Conservation (phyloP, 2,797 vertebrate species). For the Danio choprae region DNA sequence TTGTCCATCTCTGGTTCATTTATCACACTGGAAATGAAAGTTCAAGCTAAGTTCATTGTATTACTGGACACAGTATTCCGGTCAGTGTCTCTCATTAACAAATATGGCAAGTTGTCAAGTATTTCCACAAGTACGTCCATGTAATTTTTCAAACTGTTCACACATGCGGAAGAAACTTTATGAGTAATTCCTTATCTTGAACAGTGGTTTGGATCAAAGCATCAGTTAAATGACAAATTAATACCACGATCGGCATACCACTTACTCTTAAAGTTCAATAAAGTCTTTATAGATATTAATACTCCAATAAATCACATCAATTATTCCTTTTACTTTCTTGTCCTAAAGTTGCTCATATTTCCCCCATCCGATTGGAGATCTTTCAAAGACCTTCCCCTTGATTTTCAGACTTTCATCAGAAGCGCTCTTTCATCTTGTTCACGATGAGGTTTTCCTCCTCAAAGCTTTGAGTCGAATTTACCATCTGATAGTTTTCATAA, state of each 20-base stretch:
- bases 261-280: background rate
- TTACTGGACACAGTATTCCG: background rate
- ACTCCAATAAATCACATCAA: background rate
- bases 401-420: conserved; percentile 48
- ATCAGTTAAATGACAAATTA: conserved; percentile 5
- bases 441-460: conserved; percentile 37
- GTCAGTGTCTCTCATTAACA: background rate
- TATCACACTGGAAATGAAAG: background rate
- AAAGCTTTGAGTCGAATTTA: conserved; percentile 55
- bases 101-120: background rate
- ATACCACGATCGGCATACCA: background rate
- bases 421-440: conserved; percentile 52
- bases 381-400: conserved; percentile 34
- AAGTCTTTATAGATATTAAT: background rate
- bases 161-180: no score
- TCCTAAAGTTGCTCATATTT: background rate
- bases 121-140: background rate
- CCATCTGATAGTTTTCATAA: conserved; percentile 18
- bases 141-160: background rate
- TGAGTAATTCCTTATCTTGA: background rate
- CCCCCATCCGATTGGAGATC: conserved; percentile 24
- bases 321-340: background rate
- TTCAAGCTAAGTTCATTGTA: background rate
- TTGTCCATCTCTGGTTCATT: background rate
- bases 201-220: background rate